Evolutionary conservation across 2,113 vertebrate species (phyloP).

Genomic region (Fukomys damarensis): DNA sequence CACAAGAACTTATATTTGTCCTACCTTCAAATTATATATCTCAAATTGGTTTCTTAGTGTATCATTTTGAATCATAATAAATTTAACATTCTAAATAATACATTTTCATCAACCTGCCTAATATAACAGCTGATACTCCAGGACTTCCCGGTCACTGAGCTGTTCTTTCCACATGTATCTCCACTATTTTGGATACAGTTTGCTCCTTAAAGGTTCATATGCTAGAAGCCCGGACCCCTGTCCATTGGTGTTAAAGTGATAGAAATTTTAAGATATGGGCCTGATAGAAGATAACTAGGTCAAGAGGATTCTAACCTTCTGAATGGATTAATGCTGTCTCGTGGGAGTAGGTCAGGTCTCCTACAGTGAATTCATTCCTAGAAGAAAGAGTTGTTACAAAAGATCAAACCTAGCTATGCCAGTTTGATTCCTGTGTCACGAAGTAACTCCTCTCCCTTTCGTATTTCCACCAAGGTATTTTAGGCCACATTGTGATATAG

Average conservation of each 20-base stretch:
- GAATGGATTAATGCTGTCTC: not conserved
- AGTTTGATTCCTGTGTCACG: not conserved
- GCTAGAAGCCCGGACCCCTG: not conserved
- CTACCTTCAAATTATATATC: slow-evolving; percentile 2
- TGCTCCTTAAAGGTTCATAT: not conserved
- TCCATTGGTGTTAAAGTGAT: not conserved
- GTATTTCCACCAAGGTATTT: not conserved
- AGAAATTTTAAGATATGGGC: not conserved
- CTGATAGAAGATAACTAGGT: not conserved
- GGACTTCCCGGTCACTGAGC: not conserved
- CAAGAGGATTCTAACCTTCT: not conserved
- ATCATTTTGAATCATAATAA: slow-evolving; percentile 10
- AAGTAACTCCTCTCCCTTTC: not conserved
- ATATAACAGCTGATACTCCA: not conserved
- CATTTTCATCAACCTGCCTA: not conserved
- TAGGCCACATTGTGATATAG: not conserved
- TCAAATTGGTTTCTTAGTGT: not conserved
- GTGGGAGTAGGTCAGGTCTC: not conserved
- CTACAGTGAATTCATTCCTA: not conserved
- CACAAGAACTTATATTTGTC: not conserved
- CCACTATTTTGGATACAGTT: not conserved
- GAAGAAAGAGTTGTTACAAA: not conserved
- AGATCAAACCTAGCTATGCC: not conserved
- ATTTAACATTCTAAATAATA: not conserved
- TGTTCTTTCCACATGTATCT: not conserved